Evolutionary conservation across 2,113 vertebrate species (phyloP), one percentile per base, ranked within the genome.

Genomic region (Eclectus roratus): DNA sequence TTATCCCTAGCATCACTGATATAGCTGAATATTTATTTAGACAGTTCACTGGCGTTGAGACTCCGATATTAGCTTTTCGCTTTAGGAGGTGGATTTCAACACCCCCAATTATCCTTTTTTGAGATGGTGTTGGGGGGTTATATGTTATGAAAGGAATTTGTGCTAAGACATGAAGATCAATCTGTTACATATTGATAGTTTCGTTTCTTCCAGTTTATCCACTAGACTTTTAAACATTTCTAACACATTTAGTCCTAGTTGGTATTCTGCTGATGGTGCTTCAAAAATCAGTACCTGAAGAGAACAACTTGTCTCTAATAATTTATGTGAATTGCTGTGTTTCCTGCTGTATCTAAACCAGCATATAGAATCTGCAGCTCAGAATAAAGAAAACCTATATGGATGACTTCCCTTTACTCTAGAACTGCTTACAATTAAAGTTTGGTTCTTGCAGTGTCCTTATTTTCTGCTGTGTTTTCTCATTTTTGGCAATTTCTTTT

Each of bases 401-500:
- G 25, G 35, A 8, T 70, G 64, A 17, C 25, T 49, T 87, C 25
- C 12, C 10, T 65, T 70, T 83, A 39, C 44, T 80, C 31, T 44
- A 25, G 39, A 78, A 81, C 47, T 87, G 29, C 21, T 66, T 80
- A 49, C 8, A 50, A 25, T 63, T 72, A 17, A 70, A 83, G 16
- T 65, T 39, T 85, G 25, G 33, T 82, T 94, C 63, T 71, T 56
- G 27, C 47, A 72, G 16, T 52, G 31, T 60, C 66, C 39, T 65
- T 72, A 44, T 71, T 91, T 95, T 76, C 56, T 89, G 56, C 70
- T 85, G 16, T 66, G 28, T 79, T 81, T 63, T 78, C 61, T 84
- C n/a, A 56, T 73, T 93, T 93, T 93, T 66, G 60, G 64, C 47
- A 47, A 47, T 87, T 89, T 58, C 53, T 91, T 88, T 84, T 68